Evolutionary conservation across 2,888 invertebrate species (phyloP).

Genomic region (Chymomyza amoena): DNA sequence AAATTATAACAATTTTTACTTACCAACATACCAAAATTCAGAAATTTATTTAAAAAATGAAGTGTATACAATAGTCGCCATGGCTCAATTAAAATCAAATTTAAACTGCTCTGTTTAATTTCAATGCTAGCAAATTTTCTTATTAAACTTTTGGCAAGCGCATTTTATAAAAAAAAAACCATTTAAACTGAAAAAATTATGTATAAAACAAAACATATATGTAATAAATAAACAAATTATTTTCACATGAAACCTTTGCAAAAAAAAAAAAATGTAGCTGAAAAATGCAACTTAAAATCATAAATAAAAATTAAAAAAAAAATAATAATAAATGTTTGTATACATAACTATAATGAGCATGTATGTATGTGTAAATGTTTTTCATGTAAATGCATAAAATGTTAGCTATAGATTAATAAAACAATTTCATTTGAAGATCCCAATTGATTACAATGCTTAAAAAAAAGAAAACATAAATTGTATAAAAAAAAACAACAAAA

Average conservation of each 20-base stretch:
- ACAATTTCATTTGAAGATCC: constrained; percentile 5
- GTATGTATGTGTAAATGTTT: constrained; percentile 64
- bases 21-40: too few relatives aligned
- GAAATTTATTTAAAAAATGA: too few relatives aligned
- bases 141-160: constrained; percentile 9
- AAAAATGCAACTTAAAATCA: not conserved
- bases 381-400: constrained; percentile 46
- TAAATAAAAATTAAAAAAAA: not conserved
- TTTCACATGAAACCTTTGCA: constrained; percentile 34
- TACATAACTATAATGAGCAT: constrained; percentile 20
- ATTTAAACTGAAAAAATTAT: constrained; percentile 20
- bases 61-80: too few relatives aligned
- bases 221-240: constrained; percentile 11
- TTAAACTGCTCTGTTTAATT: too few relatives aligned
- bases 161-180: constrained; percentile 40
- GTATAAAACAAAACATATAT: constrained; percentile 11
- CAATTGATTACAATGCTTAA: not conserved
- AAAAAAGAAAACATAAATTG: not conserved
- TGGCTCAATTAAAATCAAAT: too few relatives aligned
- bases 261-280: constrained; percentile 15
- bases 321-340: constrained; percentile 1
- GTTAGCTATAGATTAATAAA: not conserved
- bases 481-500: constrained; percentile 29
- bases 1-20: too few relatives aligned
- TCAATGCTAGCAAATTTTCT: not conserved